Evolutionary conservation across 2,797 vertebrate species (phyloP).

Genomic region (Urocyon cinereoargenteus): DNA sequence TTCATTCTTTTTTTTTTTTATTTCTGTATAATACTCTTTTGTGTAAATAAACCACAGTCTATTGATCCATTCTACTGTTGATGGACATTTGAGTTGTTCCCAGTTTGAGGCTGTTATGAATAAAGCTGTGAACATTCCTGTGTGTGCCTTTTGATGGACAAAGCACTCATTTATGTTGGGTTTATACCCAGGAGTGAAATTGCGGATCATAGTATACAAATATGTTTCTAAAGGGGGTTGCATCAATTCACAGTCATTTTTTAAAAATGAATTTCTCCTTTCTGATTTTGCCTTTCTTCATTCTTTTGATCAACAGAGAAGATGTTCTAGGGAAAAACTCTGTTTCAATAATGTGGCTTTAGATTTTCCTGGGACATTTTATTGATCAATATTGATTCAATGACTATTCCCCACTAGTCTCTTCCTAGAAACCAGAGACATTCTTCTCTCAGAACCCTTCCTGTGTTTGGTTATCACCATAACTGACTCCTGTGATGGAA

Average conservation of each 20-base stretch:
- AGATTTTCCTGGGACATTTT: conserved; percentile 31
- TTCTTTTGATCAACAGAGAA: conserved; percentile 9
- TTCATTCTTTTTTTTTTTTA: neutral
- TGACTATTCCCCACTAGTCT: neutral
- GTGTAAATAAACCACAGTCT: neutral
- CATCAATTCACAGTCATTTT: neutral
- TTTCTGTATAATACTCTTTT: neutral
- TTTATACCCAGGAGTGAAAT: neutral
- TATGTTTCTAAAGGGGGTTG: neutral
- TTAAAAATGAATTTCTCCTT: neutral
- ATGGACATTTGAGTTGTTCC: neutral
- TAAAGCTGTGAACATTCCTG: neutral
- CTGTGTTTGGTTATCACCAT: neutral
- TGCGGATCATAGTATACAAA: neutral
- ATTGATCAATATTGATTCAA: conserved; percentile 42
- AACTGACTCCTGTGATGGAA: neutral
- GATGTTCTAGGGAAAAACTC: neutral
- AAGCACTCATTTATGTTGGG: neutral
- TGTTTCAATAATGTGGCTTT: conserved; percentile 17
- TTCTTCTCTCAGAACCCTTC: neutral
- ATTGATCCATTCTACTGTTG: neutral
- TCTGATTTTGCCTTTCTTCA: neutral
- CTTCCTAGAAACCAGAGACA: neutral
- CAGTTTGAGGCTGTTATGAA: neutral
- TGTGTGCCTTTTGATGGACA: neutral